These are phyloP conservation scores for Ceratosolen fusciceps DNA, from an alignment of 1,140 invertebrate genomes.

Conservation along the genomic window DNA sequence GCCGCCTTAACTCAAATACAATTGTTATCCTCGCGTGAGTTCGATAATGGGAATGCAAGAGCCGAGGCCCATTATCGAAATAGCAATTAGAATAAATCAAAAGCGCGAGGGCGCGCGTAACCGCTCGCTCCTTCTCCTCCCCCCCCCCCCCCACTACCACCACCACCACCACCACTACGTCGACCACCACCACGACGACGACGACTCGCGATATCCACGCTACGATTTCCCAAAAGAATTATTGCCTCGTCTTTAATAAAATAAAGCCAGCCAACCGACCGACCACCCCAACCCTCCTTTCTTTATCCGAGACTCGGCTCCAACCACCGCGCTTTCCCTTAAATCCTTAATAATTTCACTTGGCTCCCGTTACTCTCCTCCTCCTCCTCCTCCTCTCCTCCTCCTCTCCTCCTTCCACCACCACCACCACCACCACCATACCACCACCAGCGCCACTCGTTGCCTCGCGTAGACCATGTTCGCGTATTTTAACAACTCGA, in stretches of 20 bases:
- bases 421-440: too few species aligned
- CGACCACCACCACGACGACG: too few species aligned
- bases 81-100: conserved; percentile 72
- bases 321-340: not conserved
- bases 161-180: too few species aligned
- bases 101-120: conserved; percentile 50
- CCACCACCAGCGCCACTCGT: too few species aligned
- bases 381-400: not conserved
- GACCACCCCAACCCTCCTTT: too few species aligned
- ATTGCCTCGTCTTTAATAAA: conserved; percentile 46
- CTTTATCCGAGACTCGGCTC: not conserved
- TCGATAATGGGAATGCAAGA: conserved; percentile 71
- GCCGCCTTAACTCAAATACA: conserved; percentile 67
- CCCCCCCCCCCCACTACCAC: too few species aligned
- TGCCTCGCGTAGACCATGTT: too few species aligned
- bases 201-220: conserved; percentile 53
- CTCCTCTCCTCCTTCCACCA: not conserved
- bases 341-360: not conserved
- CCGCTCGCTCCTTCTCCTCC: conserved; percentile 52
- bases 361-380: not conserved
- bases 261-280: too few species aligned
- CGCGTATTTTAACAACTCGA: too few species aligned
- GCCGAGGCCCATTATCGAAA: conserved; percentile 68
- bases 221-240: conserved; percentile 60
- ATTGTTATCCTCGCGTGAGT: conserved; percentile 66